These are phyloP conservation scores for Leptobrachium leishanense DNA, from an alignment of 2,113 vertebrate species.

Conservation along the genomic window DNA sequence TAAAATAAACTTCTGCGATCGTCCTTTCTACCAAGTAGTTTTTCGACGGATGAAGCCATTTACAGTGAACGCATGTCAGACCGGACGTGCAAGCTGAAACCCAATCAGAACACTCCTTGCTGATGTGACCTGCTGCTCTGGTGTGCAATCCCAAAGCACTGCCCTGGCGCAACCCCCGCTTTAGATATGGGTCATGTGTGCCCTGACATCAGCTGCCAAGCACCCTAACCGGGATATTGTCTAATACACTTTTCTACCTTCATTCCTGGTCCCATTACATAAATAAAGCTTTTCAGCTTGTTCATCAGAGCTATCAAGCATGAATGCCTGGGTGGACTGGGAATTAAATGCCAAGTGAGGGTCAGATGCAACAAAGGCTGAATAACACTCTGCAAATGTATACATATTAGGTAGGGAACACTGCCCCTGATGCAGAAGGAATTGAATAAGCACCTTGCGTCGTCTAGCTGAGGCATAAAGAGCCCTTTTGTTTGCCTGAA, in stretches of 20 bases:
- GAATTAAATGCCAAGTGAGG: constrained; percentile 83
- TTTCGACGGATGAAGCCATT: too few relatives aligned
- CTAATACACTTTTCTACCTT: constrained; percentile 60
- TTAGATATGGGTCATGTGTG: constrained; percentile 43
- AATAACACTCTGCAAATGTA: constrained; percentile 80
- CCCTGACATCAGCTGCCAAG: constrained; percentile 52
- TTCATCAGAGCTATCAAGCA: constrained; percentile 73
- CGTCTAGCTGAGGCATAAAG: constrained; percentile 68
- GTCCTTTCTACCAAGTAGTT: too few relatives aligned
- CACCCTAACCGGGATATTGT: constrained; percentile 62
- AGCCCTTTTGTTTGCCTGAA: constrained; percentile 69
- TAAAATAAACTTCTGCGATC: too few relatives aligned
- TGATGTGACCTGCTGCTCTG: not conserved
- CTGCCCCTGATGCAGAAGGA: constrained; percentile 65
- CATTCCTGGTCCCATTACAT: constrained; percentile 60
- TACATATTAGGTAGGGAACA: constrained; percentile 72
- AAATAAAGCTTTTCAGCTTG: constrained; percentile 72
- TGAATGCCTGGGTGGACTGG: constrained; percentile 75
- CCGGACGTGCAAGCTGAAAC: not conserved
- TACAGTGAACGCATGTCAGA: too few relatives aligned
- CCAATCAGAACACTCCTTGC: not conserved
- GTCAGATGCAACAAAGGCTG: constrained; percentile 76
- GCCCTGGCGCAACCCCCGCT: constrained; percentile 44
- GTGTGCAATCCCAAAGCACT: constrained; percentile 35
- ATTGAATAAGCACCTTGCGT: constrained; percentile 70